A percentile compares a stretch with the other conserved stretches of the same genome.
Evolutionary conservation across 2,113 vertebrate species (phyloP).

Genomic region (Stegastes partitus): DNA sequence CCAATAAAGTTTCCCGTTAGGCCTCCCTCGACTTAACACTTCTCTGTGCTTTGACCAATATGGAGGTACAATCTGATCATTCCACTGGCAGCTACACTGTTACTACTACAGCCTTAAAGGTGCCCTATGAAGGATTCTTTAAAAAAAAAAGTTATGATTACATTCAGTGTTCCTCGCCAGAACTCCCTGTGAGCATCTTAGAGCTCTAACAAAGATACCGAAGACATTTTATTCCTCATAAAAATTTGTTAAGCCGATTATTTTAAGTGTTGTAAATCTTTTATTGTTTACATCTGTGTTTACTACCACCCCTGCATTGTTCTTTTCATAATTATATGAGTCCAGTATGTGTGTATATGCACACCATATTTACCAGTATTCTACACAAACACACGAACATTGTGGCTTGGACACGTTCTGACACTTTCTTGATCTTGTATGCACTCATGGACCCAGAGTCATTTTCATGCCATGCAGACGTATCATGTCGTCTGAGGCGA

Average conservation of each 20-base stretch:
- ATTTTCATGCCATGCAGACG: conserved; percentile 70
- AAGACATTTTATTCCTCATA: background rate
- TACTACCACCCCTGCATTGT: background rate
- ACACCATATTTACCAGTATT: background rate
- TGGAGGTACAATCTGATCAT: too few relatives aligned
- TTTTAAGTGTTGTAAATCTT: background rate
- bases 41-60: too few relatives aligned
- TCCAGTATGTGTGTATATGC: background rate
- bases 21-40: too few relatives aligned
- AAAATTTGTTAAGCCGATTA: background rate
- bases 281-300: background rate
- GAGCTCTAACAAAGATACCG: background rate
- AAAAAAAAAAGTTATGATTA: too few relatives aligned
- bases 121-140: too few relatives aligned
- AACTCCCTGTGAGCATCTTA: background rate
- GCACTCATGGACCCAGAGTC: conserved; percentile 46
- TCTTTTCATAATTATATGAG: background rate
- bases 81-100: too few relatives aligned
- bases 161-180: background rate
- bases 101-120: too few relatives aligned
- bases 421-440: conserved; percentile 46
- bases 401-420: conserved; percentile 17
- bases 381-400: conserved; percentile 18
- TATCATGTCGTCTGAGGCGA: conserved; percentile 62
- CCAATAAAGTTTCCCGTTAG: too few relatives aligned